phyloP scores from a whole-genome alignment of 2,113 vertebrate genomes.

The Gallinago media region DNA sequence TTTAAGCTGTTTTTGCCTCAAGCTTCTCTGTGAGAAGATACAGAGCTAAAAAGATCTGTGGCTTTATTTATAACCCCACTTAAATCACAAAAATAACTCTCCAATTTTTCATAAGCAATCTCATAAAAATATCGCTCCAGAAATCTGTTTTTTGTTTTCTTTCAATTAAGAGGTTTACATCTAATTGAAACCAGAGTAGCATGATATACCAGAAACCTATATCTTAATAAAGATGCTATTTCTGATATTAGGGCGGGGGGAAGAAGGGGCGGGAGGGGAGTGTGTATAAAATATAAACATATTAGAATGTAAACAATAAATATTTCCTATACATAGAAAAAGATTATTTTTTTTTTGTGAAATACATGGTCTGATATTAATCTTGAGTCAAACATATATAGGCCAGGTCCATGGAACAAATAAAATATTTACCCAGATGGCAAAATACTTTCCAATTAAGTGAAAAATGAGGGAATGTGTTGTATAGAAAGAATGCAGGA shows the following conservation, averaged over 20 bases:
- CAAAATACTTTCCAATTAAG: not conserved
- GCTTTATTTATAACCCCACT: constrained; percentile 35
- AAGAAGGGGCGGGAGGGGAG: no score
- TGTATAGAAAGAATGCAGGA: not conserved
- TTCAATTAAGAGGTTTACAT: not conserved
- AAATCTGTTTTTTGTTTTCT: not conserved
- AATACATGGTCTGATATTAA: not conserved
- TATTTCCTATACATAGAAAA: not conserved
- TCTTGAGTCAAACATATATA: not conserved
- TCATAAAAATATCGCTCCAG: not conserved
- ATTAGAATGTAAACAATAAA: not conserved
- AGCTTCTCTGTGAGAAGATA: not conserved
- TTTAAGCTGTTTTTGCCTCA: constrained; percentile 29
- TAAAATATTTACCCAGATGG: not conserved
- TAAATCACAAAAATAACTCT: constrained; percentile 25
- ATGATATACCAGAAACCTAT: accelerated
- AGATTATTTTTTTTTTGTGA: not conserved
- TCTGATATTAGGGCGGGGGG: not conserved
- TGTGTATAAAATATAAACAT: not conserved
- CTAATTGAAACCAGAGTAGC: not conserved
- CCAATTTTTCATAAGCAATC: not conserved
- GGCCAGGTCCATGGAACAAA: not conserved
- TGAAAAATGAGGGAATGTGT: not conserved
- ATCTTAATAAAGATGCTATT: not conserved
- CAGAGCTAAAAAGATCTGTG: constrained; percentile 6